Evolutionary conservation across 1,140 invertebrate genomes (phyloP).

Genomic region (Cotesia chilonis): DNA sequence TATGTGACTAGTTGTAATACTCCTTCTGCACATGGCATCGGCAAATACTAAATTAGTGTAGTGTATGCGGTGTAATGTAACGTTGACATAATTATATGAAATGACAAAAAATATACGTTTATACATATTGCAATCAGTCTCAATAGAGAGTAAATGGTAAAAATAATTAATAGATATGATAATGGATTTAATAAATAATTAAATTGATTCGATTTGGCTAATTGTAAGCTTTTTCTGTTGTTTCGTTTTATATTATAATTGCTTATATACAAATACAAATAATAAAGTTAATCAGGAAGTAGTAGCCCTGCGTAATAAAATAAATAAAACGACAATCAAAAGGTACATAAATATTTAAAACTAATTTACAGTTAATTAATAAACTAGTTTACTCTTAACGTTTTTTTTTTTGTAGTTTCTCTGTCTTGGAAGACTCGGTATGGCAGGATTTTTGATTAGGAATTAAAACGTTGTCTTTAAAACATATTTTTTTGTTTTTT

Average conservation of each 20-base stretch:
- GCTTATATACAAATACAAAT: not conserved
- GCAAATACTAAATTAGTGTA: slow-evolving; percentile 58
- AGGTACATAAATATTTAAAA: slow-evolving; percentile 49
- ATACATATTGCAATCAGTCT: slow-evolving; percentile 6
- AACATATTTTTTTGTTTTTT: slow-evolving; percentile 17
- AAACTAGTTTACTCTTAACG: slow-evolving; percentile 44
- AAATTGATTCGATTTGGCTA: not conserved
- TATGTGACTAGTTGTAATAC: slow-evolving; percentile 63
- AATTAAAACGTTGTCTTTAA: slow-evolving; percentile 43
- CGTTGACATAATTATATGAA: slow-evolving; percentile 17
- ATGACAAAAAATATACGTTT: not conserved
- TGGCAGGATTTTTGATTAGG: slow-evolving; percentile 59
- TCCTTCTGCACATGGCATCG: slow-evolving; percentile 50
- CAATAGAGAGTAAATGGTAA: slow-evolving; percentile 1
- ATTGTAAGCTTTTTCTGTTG: not conserved
- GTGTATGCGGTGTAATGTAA: slow-evolving; percentile 41
- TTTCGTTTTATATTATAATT: not conserved
- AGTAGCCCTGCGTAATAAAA: slow-evolving; percentile 36
- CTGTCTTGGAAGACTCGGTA: slow-evolving; percentile 59
- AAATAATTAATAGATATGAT: slow-evolving; percentile 1
- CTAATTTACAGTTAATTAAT: slow-evolving; percentile 44
- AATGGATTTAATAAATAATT: not conserved
- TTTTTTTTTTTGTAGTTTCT: slow-evolving; percentile 45
- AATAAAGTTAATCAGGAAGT: not conserved
- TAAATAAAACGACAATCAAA: slow-evolving; percentile 50